Evolutionary conservation across 2,888 invertebrate species (phyloP).

Genomic region (Apomyelois bistriatella): DNA sequence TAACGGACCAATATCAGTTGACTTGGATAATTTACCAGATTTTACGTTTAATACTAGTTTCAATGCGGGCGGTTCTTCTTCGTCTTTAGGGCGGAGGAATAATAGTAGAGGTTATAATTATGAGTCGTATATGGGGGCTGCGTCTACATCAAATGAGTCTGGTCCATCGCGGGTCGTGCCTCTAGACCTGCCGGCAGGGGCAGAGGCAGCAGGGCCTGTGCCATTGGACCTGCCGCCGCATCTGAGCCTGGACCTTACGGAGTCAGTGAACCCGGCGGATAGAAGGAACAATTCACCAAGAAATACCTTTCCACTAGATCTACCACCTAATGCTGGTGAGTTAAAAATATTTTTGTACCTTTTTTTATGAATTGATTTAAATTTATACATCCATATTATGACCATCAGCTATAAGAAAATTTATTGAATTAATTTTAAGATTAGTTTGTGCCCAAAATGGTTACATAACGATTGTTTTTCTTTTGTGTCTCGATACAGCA

Average conservation of each 20-base stretch:
- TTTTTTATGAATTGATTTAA: too few relatives aligned
- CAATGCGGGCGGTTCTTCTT: slow-evolving; percentile 62
- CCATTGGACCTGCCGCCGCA: slow-evolving; percentile 62
- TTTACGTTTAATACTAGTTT: slow-evolving; percentile 81
- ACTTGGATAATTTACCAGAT: slow-evolving; percentile 84
- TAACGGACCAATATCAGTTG: slow-evolving; percentile 74
- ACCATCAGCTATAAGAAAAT: too few relatives aligned
- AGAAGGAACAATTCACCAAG: slow-evolving; percentile 67
- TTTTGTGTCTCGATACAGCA: too few relatives aligned
- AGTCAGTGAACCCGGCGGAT: slow-evolving; percentile 69
- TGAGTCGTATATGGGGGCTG: slow-evolving; percentile 55
- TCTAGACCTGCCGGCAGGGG: slow-evolving; percentile 57
- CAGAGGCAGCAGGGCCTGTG: slow-evolving; percentile 54
- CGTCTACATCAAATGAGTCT: slow-evolving; percentile 49
- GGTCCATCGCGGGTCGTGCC: slow-evolving; percentile 52
- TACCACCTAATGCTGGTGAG: slow-evolving; percentile 70
- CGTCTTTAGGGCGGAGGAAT: slow-evolving; percentile 57
- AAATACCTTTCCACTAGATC: slow-evolving; percentile 66
- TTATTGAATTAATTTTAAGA: too few relatives aligned
- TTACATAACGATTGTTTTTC: too few relatives aligned
- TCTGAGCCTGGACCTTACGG: slow-evolving; percentile 67
- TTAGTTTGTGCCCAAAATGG: too few relatives aligned
- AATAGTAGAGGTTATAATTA: slow-evolving; percentile 61
- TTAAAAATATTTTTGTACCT: slow-evolving; percentile 1
- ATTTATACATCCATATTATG: too few relatives aligned